These are phyloP conservation scores for Bos javanicus DNA, from an alignment of 2,113 vertebrate species.

Conservation along the genomic window DNA sequence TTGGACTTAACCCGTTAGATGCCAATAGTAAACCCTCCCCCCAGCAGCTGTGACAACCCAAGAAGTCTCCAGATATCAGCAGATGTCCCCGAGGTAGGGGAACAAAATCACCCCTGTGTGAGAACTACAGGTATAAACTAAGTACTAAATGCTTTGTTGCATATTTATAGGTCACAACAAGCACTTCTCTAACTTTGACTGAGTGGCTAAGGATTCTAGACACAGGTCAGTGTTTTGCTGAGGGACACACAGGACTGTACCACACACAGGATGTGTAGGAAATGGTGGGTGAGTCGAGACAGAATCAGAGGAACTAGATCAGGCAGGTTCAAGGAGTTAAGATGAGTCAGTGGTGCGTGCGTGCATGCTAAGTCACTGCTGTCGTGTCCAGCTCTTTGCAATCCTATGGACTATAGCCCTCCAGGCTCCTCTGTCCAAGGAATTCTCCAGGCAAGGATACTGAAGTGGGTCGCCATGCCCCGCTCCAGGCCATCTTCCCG, in stretches of 20 bases:
- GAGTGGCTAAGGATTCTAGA: background rate
- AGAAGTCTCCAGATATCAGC: background rate
- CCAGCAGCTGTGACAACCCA: background rate
- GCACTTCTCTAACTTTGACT: background rate
- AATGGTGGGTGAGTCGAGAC: background rate
- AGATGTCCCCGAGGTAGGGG: background rate
- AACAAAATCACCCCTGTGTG: background rate
- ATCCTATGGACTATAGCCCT: background rate
- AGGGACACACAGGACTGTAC: background rate
- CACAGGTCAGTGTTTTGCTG: background rate
- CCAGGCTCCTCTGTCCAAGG: background rate
- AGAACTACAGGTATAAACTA: background rate
- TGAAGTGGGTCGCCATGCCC: background rate
- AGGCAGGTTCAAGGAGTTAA: background rate
- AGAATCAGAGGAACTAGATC: background rate
- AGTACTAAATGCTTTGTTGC: background rate
- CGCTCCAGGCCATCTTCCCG: background rate
- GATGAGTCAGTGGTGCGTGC: background rate
- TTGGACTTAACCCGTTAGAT: background rate
- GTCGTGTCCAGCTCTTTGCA: background rate
- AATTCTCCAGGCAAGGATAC: background rate
- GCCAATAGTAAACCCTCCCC: background rate
- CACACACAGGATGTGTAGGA: background rate
- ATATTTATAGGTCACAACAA: background rate
- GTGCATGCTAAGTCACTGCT: background rate